Conservation (phyloP, 2,113 vertebrate genomes). For the cattle (Bos taurus) region ARS-UCD2.0 NC_037339.1:86873001-86873500, state of each 20-base stretch:
- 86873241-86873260: too few relatives aligned
- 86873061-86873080: rapidly evolving
- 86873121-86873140: not conserved
- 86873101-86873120: not conserved
- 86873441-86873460: not conserved
- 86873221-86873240: not conserved
- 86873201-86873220: not conserved
- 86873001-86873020: too few relatives aligned
- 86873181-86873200: not conserved
- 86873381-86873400: too few relatives aligned
- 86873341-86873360: not conserved
- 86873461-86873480: not conserved
- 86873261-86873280: not conserved
- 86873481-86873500: not conserved
- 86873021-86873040: not conserved
- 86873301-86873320: not conserved
- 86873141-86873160: not conserved
- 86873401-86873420: too few relatives aligned
- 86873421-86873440: too few relatives aligned
- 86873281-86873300: not conserved
- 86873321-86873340: not conserved
- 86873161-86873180: not conserved
- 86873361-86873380: not conserved
- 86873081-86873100: not conserved
- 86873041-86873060: not conserved